A percentile compares a stretch with the other conserved stretches of the same genome.
Evolutionary conservation across 2,797 vertebrate species (phyloP).

Genomic region (Enteromius paludinosus): DNA sequence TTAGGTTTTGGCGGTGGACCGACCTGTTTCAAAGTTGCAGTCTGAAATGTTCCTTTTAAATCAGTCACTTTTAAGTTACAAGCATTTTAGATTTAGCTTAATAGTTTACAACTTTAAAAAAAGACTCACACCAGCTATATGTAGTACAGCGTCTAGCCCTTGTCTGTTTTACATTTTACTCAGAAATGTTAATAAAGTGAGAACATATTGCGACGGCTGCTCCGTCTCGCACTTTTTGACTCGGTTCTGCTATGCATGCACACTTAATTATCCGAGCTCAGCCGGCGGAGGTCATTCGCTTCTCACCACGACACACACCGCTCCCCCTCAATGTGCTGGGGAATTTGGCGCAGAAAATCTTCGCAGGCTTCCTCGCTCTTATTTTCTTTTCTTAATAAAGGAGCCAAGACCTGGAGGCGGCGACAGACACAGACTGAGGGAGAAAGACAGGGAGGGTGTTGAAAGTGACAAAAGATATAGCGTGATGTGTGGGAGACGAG

Average conservation of each 20-base stretch:
- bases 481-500: conserved; percentile 54
- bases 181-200: conserved; percentile 53
- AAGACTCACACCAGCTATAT: conserved; percentile 38
- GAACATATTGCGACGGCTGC: conserved; percentile 46
- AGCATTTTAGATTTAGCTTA: conserved; percentile 16
- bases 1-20: background rate
- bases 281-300: conserved; percentile 58
- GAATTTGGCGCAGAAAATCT: conserved; percentile 58
- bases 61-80: background rate
- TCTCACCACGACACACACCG: conserved; percentile 57
- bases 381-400: conserved; percentile 51
- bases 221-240: conserved; percentile 46
- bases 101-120: conserved; percentile 38
- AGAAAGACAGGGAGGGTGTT: conserved; percentile 60
- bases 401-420: conserved; percentile 56
- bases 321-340: conserved; percentile 60
- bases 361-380: conserved; percentile 54
- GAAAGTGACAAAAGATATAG: conserved; percentile 65
- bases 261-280: conserved; percentile 31
- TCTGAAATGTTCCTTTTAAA: background rate
- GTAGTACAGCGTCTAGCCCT: conserved; percentile 25
- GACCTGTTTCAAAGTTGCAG: background rate
- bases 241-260: conserved; percentile 13
- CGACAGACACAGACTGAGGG: conserved; percentile 59
- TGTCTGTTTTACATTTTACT: conserved; percentile 38